Evolutionary conservation across 30 jellyfish, hydroid and myxozoan genomes (phyloP).

Genomic region (Haliclystus octoradiatus): DNA sequence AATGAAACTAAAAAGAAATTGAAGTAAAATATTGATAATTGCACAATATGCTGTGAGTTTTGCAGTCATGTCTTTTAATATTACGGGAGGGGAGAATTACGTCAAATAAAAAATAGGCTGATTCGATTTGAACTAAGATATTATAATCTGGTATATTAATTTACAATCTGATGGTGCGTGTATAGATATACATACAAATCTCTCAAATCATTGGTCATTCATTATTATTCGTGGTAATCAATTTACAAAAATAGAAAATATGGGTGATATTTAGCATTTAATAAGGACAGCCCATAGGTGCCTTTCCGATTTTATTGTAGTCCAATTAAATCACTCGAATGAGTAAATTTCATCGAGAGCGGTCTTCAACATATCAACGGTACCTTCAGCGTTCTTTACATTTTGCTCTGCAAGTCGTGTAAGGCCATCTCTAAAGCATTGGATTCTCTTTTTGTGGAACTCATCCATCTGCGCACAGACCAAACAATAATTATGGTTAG

Average conservation of each 20-base stretch:
- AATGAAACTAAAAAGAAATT: too few species aligned
- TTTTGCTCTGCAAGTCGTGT: conserved; percentile 45
- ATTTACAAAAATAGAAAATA: neutral
- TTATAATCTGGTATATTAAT: too few species aligned
- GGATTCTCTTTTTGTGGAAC: conserved; percentile 39
- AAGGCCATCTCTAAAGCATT: conserved; percentile 27
- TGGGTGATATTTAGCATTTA: neutral
- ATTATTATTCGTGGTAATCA: neutral
- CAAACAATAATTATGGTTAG: neutral
- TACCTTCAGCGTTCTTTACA: conserved; percentile 27
- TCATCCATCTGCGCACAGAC: conserved; percentile 35
- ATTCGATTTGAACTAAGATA: too few species aligned
- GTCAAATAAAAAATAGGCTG: too few species aligned
- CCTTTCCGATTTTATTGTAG: neutral
- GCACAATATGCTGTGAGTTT: too few species aligned
- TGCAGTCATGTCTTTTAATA: too few species aligned
- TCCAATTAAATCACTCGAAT: neutral
- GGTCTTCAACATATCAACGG: conserved; percentile 23
- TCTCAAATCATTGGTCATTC: neutral
- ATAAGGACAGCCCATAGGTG: neutral
- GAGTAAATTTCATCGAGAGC: conserved; percentile 43
- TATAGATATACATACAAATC: neutral
- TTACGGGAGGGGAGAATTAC: too few species aligned
- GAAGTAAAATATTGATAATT: too few species aligned
- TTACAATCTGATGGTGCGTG: too few species aligned